phyloP scores from a whole-genome alignment of 2,113 vertebrate species.

The Saguinus midas region DNA sequence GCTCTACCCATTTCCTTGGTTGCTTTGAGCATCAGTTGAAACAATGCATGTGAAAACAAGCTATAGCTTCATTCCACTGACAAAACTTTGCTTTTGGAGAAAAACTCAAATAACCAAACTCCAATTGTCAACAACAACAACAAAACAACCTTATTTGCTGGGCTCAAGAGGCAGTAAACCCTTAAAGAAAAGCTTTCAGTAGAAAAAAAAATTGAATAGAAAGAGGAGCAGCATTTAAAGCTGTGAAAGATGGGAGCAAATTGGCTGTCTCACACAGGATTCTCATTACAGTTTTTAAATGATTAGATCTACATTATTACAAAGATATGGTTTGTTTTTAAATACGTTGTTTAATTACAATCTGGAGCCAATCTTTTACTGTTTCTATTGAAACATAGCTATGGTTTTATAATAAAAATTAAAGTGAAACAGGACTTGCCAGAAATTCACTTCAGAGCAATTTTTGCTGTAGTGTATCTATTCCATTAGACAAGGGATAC shows the following conservation, averaged over 20 bases:
- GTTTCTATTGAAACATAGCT: constrained; percentile 33
- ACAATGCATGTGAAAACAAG: neutral
- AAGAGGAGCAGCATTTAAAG: constrained; percentile 34
- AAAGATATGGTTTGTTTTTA: constrained; percentile 48
- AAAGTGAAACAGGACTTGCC: constrained; percentile 18
- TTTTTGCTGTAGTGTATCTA: constrained; percentile 40
- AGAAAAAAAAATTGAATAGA: constrained; percentile 12
- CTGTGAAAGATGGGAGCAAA: constrained; percentile 17
- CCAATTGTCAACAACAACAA: neutral
- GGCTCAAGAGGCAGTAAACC: neutral
- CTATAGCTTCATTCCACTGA: neutral
- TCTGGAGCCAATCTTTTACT: neutral
- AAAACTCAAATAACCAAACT: neutral
- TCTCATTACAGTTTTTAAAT: constrained; percentile 53
- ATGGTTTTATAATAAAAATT: constrained; percentile 48
- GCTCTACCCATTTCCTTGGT: neutral
- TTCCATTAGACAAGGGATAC: constrained; percentile 52
- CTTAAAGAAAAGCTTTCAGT: constrained; percentile 27
- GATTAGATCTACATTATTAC: constrained; percentile 25
- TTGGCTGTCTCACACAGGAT: neutral
- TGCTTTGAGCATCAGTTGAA: neutral
- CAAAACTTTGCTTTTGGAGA: constrained; percentile 1
- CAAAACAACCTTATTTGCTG: neutral
- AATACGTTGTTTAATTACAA: constrained; percentile 53
- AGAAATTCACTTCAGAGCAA: constrained; percentile 47